Conservation (phyloP, 2,113 vertebrate species). For the Dipodomys spectabilis region DNA sequence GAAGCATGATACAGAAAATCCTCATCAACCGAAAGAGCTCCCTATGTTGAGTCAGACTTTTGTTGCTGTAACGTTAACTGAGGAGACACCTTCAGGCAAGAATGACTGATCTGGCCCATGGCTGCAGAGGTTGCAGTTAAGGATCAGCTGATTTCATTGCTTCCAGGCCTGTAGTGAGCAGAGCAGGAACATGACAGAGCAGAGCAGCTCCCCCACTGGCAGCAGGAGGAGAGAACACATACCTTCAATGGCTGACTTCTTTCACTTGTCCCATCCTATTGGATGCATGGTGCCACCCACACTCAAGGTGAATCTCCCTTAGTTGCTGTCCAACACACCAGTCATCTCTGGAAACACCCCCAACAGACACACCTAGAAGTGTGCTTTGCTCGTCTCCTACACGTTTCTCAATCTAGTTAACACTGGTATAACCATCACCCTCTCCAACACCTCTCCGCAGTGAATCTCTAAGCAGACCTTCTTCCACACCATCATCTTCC, state of each 20-base stretch:
- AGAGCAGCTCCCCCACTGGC: neutral
- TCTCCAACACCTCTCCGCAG: fast-evolving
- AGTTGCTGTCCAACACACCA: neutral
- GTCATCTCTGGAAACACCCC: neutral
- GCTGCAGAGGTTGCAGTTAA: no score
- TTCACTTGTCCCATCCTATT: neutral
- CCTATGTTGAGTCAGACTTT: neutral
- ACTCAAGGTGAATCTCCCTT: neutral
- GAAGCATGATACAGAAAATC: neutral
- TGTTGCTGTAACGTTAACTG: neutral
- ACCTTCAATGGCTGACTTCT: no score
- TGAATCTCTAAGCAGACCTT: neutral
- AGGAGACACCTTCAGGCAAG: neutral
- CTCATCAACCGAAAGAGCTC: neutral
- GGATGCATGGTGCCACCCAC: neutral
- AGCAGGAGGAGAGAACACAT: neutral
- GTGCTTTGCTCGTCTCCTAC: neutral
- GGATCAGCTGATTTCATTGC: neutral
- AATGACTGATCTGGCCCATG: neutral
- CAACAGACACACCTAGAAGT: neutral
- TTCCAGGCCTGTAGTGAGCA: neutral
- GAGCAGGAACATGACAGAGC: neutral
- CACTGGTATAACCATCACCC: neutral
- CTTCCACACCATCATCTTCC: neutral
- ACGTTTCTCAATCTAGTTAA: neutral